Percentiles rank a stretch among this genome's conserved stretches.
These are phyloP conservation scores for Junonia oenone DNA, from an alignment of 2,888 invertebrate genomes.

Conservation along the genomic window DNA sequence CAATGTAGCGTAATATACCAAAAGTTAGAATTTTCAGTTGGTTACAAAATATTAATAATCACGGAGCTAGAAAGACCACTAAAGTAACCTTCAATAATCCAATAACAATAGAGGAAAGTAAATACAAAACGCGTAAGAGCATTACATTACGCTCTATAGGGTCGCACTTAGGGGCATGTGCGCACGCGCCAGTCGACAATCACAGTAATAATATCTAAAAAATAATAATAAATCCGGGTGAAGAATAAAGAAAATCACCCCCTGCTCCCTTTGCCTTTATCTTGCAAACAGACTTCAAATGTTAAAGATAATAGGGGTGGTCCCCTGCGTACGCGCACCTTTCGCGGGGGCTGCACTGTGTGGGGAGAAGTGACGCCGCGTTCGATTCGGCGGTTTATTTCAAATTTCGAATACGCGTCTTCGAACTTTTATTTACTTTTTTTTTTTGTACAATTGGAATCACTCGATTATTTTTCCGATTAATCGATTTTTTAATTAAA, in stretches of 20 bases:
- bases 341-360: constrained; percentile 60
- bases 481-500: neutral
- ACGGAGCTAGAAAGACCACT: constrained; percentile 41
- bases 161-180: constrained; percentile 67
- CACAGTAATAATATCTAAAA: constrained; percentile 79
- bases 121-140: constrained; percentile 65
- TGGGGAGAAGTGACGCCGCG: constrained; percentile 52
- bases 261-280: constrained; percentile 76
- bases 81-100: constrained; percentile 70
- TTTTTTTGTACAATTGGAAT: neutral
- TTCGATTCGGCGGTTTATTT: constrained; percentile 62
- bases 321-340: constrained; percentile 63
- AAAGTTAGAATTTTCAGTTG: too few relatives aligned
- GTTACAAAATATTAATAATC: constrained; percentile 9
- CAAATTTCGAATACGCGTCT: constrained; percentile 52
- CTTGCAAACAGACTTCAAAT: constrained; percentile 78
- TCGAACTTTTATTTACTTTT: constrained; percentile 22
- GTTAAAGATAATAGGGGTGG: constrained; percentile 78
- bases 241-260: constrained; percentile 79
- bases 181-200: constrained; percentile 71
- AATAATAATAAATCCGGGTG: constrained; percentile 79
- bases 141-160: constrained; percentile 58
- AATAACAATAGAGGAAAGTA: constrained; percentile 54
- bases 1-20: neutral
- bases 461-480: neutral